Percentiles rank a stretch among this genome's conserved stretches.
phyloP scores from a whole-genome alignment of 2,888 invertebrate genomes.

The Halictus ligatus region DNA sequence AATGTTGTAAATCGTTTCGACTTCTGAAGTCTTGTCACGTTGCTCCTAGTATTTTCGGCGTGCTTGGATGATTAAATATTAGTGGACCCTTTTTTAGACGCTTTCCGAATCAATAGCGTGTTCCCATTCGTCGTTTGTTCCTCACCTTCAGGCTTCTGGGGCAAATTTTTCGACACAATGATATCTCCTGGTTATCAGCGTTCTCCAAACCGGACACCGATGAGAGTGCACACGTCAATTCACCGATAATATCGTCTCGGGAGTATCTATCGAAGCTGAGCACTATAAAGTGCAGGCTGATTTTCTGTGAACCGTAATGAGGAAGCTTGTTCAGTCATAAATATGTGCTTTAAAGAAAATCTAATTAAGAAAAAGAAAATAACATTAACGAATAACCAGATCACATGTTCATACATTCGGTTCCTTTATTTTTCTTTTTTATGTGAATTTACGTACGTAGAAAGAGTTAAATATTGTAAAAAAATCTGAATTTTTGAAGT shows the following conservation, averaged over 20 bases:
- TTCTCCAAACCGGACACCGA: conserved; percentile 88
- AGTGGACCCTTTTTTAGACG: not conserved
- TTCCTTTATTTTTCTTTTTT: not conserved
- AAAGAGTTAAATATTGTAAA: too few species aligned
- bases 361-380: not conserved
- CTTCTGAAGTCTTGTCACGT: not conserved
- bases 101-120: not conserved
- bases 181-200: conserved; percentile 91
- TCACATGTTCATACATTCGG: not conserved
- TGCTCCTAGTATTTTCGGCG: not conserved
- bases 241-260: conserved; percentile 99
- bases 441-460: too few species aligned
- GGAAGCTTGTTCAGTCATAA: conserved; percentile 11
- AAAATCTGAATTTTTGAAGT: too few species aligned
- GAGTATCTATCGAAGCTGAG: conserved; percentile 95
- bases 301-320: conserved; percentile 85
- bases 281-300: conserved; percentile 97
- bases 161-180: conserved; percentile 94
- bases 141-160: conserved; percentile 96
- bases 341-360: not conserved
- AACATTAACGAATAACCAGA: not conserved
- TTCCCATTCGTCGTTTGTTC: not conserved
- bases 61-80: conserved; percentile 8
- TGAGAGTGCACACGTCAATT: conserved; percentile 94
- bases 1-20: not conserved